Percentiles rank a stretch among this genome's conserved stretches.
Evolutionary conservation across 1,140 invertebrate species (phyloP).

Genomic region (Phymastichus coffea): DNA sequence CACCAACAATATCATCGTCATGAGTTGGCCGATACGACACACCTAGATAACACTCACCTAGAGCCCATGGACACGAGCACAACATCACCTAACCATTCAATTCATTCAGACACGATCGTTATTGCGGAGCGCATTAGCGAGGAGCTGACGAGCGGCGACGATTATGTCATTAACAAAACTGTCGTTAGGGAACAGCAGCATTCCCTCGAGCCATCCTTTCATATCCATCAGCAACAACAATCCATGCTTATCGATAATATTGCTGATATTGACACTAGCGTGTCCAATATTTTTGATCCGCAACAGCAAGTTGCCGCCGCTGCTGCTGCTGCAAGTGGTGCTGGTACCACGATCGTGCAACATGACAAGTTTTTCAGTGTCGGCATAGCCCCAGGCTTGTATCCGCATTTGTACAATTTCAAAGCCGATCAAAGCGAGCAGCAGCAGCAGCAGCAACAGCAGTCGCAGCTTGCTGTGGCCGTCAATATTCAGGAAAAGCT

Average conservation of each 20-base stretch:
- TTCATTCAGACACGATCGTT: slow-evolving; percentile 47
- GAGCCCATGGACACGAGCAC: slow-evolving; percentile 47
- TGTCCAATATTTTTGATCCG: slow-evolving; percentile 14
- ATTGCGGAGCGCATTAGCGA: slow-evolving; percentile 25
- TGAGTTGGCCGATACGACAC: slow-evolving; percentile 56
- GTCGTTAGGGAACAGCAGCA: slow-evolving; percentile 22
- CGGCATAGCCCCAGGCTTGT: slow-evolving; percentile 41
- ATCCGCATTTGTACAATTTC: slow-evolving; percentile 52
- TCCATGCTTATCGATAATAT: slow-evolving; percentile 26
- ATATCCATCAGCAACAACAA: slow-evolving; percentile 22
- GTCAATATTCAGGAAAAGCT: slow-evolving; percentile 48
- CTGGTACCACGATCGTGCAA: too few species aligned
- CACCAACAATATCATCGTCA: slow-evolving; percentile 27
- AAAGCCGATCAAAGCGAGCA: slow-evolving; percentile 40
- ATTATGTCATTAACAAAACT: slow-evolving; percentile 26
- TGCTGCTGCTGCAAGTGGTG: too few species aligned
- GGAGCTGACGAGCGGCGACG: slow-evolving; percentile 21
- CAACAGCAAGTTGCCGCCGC: not conserved
- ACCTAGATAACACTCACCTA: slow-evolving; percentile 52
- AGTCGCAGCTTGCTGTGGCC: slow-evolving; percentile 42
- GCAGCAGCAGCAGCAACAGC: not conserved
- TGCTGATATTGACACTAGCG: slow-evolving; percentile 19
- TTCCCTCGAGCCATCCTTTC: slow-evolving; percentile 3
- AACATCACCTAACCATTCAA: slow-evolving; percentile 51
- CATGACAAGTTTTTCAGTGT: slow-evolving; percentile 49